Base-by-base conservation (phyloP, 2,888 invertebrate species). In the Ennomos quercinarius region DNA sequence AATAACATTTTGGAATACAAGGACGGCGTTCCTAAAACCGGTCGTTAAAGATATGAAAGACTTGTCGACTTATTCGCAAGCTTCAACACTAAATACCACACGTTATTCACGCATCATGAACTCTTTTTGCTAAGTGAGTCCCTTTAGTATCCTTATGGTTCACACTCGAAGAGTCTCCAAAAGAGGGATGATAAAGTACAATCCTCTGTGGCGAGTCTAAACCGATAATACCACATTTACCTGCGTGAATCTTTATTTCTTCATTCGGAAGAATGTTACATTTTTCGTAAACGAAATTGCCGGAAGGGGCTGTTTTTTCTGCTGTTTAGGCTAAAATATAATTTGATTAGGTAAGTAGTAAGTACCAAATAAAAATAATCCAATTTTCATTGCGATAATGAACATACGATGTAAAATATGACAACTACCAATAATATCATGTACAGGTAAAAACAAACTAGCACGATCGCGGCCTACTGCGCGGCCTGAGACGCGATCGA, bases 151-250 rank as follows among this genome's bases (percentile, higher is more conserved):
- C 63, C 58, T 64, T 54, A 34, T 47, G 59, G 55, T 47, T 49
- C 43, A 49, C 62, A 51, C 57, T 42, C 44, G 42, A 52, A 39
- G 57, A 56, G 55, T 34, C 43, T 54, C 55, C 48, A 64, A 64
- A 67, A 57, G 57, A 58, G 51, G 59, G 57, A 57, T 53, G 63
- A 61, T 63, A 59, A 63, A 60, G 60, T 60, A 53, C 53, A 54
- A 57, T 63, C 60, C 61, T 57, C 59, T 54, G 50, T 47, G 57
- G 61, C 54, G 63, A 72, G 70, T 76, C 71, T 74, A 71, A 78
- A 71, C 74, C 73, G 74, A 74, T 74, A 79, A 72, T 76, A 61
- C 71, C 71, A 71, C 71, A 73, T 78, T 77, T 80, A 74, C 73
- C 72, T 73, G 69, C 67, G 67, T 66, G 71, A 70, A 74, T 73